Base-by-base conservation (phyloP, 2,797 vertebrate genomes). In the Scolopax bukidnonensis region DNA sequence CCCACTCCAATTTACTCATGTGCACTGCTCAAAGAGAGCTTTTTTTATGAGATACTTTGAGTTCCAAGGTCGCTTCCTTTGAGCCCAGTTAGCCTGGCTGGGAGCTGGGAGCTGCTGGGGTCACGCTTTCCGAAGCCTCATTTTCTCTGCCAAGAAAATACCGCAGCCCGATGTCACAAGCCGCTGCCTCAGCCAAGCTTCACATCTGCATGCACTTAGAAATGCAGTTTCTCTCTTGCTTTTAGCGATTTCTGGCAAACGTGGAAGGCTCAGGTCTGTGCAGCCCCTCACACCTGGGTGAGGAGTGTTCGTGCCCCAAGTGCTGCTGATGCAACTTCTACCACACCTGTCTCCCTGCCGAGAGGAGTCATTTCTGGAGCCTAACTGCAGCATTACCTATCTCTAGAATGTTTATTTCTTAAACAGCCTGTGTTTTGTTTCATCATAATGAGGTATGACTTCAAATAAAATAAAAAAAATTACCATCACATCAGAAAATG, bases 201-300 rank as follows among this genome's bases (percentile, higher is more conserved):
- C 97, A 97, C 98, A 98, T 98, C 98, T 98, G 98, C 97, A 98
- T 88, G 63, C 91, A 97, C 97, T 98, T 97, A 98, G 92, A 96
- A 91, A 95, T 89, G 79, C 68, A 88, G 83, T 82, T 88, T 93
- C 89, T 81, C 96, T 97, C 95, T 97, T 97, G 96, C 96, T 96
- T 84, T 83, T 87, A 97, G 97, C 74, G 94, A 81, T 79, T 93
- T 79, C 77, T 94, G 96, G 95, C 95, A 89, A 53, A 94, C 51
- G 93, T 84, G 87, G 73, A 88, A 82, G 93, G 77, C 38, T 83
- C 23, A 6, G 63, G 36, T 87, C 25, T 77, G 87, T 24, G 56
- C 25, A 54, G 47, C 19, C 79, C 23, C 1, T 71, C 65, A 64
- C 76, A 97, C 96, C 95, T 96, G 90, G 80, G 63, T 48, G 84